Percentiles rank a stretch among this genome's conserved stretches.
Evolutionary conservation across 2,113 vertebrate species (phyloP).

Genomic region (Tachuris rubrigastra): DNA sequence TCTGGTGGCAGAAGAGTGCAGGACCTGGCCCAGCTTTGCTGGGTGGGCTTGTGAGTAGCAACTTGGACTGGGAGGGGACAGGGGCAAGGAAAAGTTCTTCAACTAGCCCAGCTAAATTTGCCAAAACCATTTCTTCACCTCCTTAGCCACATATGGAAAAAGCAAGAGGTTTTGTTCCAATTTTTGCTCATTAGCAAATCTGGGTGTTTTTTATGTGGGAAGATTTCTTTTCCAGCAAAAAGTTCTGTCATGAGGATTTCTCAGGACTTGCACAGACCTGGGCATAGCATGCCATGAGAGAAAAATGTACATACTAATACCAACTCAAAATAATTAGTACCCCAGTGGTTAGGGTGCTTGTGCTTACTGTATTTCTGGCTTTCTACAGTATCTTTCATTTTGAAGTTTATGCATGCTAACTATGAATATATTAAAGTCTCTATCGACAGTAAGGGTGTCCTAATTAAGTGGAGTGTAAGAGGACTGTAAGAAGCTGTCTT

Average conservation of each 20-base stretch:
- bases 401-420: background rate
- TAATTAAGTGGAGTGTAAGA: background rate
- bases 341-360: background rate
- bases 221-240: background rate
- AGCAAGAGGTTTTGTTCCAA: background rate
- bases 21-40: accelerated
- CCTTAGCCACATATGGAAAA: background rate
- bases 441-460: background rate
- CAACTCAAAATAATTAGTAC: background rate
- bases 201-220: background rate
- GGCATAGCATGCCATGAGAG: background rate
- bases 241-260: background rate
- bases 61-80: background rate
- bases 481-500: background rate
- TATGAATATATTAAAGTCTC: background rate
- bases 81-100: background rate
- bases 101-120: background rate
- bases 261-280: background rate
- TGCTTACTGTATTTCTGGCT: background rate
- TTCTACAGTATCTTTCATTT: background rate
- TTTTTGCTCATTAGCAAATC: background rate
- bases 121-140: background rate
- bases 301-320: background rate
- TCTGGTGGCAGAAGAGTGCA: background rate
- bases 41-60: background rate